Conservation (phyloP, 2,113 vertebrate species). For the Centropus bengalensis region DNA sequence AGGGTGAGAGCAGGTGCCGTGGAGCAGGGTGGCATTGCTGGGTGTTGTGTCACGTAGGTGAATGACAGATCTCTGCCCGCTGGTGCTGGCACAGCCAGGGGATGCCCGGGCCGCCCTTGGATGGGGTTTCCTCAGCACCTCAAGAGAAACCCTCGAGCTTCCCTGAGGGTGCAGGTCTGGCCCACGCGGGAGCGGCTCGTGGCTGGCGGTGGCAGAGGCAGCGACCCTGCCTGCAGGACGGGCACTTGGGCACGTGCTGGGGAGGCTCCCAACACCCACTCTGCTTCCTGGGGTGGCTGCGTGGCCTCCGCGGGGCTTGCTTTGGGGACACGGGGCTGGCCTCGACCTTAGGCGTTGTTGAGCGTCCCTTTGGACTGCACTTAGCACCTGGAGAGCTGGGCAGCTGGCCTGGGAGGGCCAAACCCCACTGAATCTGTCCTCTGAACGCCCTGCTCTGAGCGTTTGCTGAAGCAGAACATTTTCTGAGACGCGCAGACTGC, state of each 20-base stretch:
- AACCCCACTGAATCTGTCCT: not conserved
- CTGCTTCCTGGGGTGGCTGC: not conserved
- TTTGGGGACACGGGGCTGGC: not conserved
- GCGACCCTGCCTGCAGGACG: not conserved
- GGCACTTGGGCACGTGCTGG: not conserved
- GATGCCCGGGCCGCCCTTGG: not conserved
- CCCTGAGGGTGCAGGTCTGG: not conserved
- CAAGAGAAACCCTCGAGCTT: not conserved
- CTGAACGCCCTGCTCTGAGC: not conserved
- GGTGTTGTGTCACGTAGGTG: not conserved
- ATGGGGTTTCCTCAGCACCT: not conserved
- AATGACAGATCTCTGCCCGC: not conserved
- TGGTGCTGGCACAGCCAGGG: not conserved
- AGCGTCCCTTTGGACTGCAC: not conserved
- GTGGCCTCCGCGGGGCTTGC: not conserved
- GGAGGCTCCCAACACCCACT: not conserved
- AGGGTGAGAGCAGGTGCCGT: rapidly evolving
- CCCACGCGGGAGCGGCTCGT: not conserved
- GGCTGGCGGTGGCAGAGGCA: not conserved
- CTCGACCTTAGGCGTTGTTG: not conserved
- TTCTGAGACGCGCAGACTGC: rapidly evolving
- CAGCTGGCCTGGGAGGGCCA: not conserved
- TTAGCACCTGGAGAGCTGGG: not conserved
- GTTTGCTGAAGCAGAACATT: not conserved
- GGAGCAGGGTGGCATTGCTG: not conserved